Base-by-base conservation (phyloP, 2,888 invertebrate species). In the Zonitis immaculata region DNA sequence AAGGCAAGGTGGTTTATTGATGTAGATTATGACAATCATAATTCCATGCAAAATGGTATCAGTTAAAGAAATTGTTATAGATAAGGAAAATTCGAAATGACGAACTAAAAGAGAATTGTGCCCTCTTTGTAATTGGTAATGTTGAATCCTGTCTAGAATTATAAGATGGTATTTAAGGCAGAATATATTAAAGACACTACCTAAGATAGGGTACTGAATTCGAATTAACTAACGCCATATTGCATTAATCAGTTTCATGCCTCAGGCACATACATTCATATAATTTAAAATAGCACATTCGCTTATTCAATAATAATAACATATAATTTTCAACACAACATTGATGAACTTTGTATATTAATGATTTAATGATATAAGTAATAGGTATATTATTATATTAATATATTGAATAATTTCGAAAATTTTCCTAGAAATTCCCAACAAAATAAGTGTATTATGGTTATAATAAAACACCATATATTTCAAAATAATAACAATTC, bases 241-340 rank as follows among this genome's bases (percentile, higher is more conserved):
- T 65, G 63, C 61, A 64, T 63, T 65, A 64, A 64, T 65, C 62
- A 65, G 62, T 61, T 63, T 61, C 57, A 59, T 56, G 57, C 56
- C 61, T 62, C 58, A 61, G 56, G 58, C 62, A 54, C 60, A 54
- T 55, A 58, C 53, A 60, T 62, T 63, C 46, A 49, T 51, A 56
- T 51, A 52, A 58, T 52, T 52, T 52, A 52, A n/a, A n/a, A 55
- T 42, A 51, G 54, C 51, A 55, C 51, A 57, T 26, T 57, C 54
- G 44, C 43, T 44, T 54, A 49, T 49, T 49, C 54, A 57, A 57
- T 57, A 61, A 60, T 63, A 62, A 61, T 61, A 63, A 57, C 54
- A 62, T 55, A 54, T 62, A 57, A 61, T 64, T 60, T 59, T 46
- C 39, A 57, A 55, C 22, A 50, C 47, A 55, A 51, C 54, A 56